Evolutionary conservation across 2,888 invertebrate genomes (phyloP).

Genomic region (Chymomyza amoena): DNA sequence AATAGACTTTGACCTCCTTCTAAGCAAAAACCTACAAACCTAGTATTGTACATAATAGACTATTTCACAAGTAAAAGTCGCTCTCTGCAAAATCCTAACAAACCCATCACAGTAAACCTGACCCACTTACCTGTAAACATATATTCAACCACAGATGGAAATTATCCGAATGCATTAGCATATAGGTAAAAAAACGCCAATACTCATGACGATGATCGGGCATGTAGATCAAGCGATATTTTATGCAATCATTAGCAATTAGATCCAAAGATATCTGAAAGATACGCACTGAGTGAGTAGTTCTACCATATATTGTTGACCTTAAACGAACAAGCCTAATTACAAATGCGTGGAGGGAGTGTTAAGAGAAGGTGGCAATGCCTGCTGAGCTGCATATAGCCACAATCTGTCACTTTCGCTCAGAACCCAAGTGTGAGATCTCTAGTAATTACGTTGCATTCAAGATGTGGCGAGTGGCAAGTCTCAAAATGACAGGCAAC

Average conservation of each 20-base stretch:
- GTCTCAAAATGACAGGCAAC: slow-evolving; percentile 45
- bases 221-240: slow-evolving; percentile 61
- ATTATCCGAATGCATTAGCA: slow-evolving; percentile 87
- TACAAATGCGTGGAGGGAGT: not conserved
- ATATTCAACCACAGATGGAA: slow-evolving; percentile 89
- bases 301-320: slow-evolving; percentile 13
- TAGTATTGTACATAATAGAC: too few species aligned
- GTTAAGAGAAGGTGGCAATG: not conserved
- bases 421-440: slow-evolving; percentile 47
- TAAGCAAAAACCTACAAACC: too few species aligned
- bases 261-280: slow-evolving; percentile 59
- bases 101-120: not conserved
- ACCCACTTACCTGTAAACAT: slow-evolving; percentile 81
- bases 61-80: too few species aligned
- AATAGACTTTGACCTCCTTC: too few species aligned
- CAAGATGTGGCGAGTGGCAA: slow-evolving; percentile 29
- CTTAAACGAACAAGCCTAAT: slow-evolving; percentile 18
- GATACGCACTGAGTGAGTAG: not conserved
- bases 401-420: slow-evolving; percentile 63
- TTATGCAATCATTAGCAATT: slow-evolving; percentile 59
- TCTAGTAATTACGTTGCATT: slow-evolving; percentile 1
- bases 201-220: slow-evolving; percentile 53
- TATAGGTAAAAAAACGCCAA: slow-evolving; percentile 90
- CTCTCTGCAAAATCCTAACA: too few species aligned
- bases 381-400: not conserved